Conservation (phyloP, 2,113 vertebrate species). For the Brienomyrus brachyistius region DNA sequence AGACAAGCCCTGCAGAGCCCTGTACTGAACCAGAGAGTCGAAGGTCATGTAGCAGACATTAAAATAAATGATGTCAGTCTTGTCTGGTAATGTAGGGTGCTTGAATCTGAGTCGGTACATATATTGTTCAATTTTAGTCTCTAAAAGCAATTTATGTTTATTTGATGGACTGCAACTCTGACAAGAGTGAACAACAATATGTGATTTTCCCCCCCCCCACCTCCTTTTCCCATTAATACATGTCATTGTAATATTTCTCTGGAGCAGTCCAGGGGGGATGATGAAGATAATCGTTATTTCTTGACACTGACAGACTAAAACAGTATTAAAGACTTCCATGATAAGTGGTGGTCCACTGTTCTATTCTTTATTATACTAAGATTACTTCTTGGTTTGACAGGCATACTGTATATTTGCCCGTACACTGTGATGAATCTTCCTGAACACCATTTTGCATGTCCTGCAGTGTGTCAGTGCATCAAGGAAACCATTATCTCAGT, state of each 20-base stretch:
- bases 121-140: conserved; percentile 10
- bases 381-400: conserved; percentile 6
- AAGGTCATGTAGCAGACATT: conserved; percentile 7
- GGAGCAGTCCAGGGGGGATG: background rate
- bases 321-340: background rate
- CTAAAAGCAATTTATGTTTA: conserved; percentile 15
- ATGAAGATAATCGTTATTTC: background rate
- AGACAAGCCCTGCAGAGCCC: background rate
- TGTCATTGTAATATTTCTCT: conserved; percentile 3
- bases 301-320: background rate
- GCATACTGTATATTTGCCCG: background rate
- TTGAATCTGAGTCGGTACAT: background rate
- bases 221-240: background rate
- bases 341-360: background rate
- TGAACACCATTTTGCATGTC: background rate
- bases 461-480: background rate
- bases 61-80: conserved; percentile 7
- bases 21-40: background rate
- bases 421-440: background rate
- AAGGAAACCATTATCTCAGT: background rate
- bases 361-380: background rate
- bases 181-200: background rate
- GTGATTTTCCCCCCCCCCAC: background rate
- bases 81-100: background rate
- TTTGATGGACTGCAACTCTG: conserved; percentile 10